These are phyloP conservation scores for Drosophila mayaguana DNA, from an alignment of 2,888 invertebrate genomes.

Conservation along the genomic window DNA sequence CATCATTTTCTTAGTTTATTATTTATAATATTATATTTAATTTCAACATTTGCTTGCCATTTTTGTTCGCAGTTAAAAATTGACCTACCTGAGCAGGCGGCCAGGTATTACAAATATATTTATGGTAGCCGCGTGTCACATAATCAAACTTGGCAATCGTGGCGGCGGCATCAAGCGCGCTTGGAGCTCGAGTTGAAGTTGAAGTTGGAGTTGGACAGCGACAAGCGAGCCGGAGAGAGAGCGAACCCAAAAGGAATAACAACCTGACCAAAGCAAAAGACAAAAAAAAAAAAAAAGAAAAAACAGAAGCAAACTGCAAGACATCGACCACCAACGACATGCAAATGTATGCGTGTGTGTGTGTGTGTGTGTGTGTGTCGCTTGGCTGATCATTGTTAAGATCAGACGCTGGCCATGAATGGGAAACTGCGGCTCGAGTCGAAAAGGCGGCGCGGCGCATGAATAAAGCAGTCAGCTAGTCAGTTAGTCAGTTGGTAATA, in stretches of 20 bases:
- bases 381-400: conserved; percentile 79
- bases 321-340: conserved; percentile 75
- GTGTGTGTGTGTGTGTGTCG: conserved; percentile 57
- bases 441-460: conserved; percentile 61
- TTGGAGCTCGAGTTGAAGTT: conserved; percentile 15
- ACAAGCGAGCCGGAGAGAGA: conserved; percentile 12
- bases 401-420: conserved; percentile 67
- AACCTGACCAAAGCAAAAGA: conserved; percentile 5
- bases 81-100: neutral
- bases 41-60: neutral
- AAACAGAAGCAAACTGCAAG: conserved; percentile 17
- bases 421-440: conserved; percentile 50
- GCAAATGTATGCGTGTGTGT: conserved; percentile 62
- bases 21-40: neutral
- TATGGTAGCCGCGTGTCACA: conserved; percentile 74
- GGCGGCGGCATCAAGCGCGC: conserved; percentile 60
- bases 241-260: conserved; percentile 31
- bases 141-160: conserved; percentile 71
- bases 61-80: neutral
- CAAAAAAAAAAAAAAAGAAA: neutral
- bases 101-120: conserved; percentile 54
- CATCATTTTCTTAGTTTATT: too few relatives aligned
- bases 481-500: conserved; percentile 75
- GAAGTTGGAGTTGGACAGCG: conserved; percentile 33
- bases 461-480: conserved; percentile 78